Evolutionary conservation across 2,113 vertebrate genomes (phyloP).

Genomic region (Elephantulus edwardii): DNA sequence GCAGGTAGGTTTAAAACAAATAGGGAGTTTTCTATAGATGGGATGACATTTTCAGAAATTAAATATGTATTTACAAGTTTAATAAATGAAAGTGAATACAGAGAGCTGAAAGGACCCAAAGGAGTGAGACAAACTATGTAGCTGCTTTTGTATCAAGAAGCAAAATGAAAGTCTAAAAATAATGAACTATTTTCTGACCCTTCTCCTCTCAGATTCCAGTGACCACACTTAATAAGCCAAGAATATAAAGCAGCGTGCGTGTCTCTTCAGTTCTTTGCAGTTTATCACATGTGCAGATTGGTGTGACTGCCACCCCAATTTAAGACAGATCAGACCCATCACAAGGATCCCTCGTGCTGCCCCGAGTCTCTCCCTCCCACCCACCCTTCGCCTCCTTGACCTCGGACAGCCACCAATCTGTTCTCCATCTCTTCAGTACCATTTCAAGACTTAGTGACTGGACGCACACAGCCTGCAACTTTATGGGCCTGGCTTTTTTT

Average conservation of each 20-base stretch:
- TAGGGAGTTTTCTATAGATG: no score
- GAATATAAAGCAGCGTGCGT: neutral
- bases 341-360: neutral
- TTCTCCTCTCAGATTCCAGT: neutral
- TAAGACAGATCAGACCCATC: neutral
- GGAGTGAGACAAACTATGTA: neutral
- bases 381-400: neutral
- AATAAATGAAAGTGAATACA: neutral
- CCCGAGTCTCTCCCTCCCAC: neutral
- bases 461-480: neutral
- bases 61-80: no score
- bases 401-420: neutral
- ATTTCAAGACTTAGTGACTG: neutral
- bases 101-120: neutral
- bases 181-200: neutral
- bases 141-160: neutral
- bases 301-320: neutral
- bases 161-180: neutral
- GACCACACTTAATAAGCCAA: neutral
- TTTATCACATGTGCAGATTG: neutral
- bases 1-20: no score
- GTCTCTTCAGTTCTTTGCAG: neutral
- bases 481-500: neutral
- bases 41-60: no score
- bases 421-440: neutral